A percentile compares a stretch with the other conserved stretches of the same genome.
Evolutionary conservation across 64 coral and sea anemone genomes (phyloP).

Genomic region (Pocillopora damicornis): DNA sequence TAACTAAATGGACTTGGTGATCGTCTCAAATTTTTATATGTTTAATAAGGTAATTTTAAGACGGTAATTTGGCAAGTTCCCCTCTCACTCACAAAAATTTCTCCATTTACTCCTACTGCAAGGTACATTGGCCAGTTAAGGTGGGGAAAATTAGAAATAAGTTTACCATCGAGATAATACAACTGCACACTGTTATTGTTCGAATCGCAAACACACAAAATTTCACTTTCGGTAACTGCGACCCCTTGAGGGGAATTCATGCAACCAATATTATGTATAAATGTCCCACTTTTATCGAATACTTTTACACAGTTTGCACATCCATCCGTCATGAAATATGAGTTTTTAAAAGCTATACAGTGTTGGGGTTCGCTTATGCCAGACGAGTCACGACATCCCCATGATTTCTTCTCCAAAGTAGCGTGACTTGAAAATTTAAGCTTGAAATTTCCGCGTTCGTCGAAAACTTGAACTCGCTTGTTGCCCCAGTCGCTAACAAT

Average conservation of each 20-base stretch:
- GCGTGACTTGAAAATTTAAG: slow-evolving; percentile 4
- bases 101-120: not conserved
- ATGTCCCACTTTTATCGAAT: not conserved
- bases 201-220: slow-evolving; percentile 15
- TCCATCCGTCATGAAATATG: not conserved
- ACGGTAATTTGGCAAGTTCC: slow-evolving; percentile 8
- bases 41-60: not conserved
- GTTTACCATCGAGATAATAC: slow-evolving; percentile 2
- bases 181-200: not conserved
- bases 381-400: not conserved
- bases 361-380: not conserved
- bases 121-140: slow-evolving; percentile 20
- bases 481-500: slow-evolving; percentile 35
- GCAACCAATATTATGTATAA: not conserved
- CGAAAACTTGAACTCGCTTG: slow-evolving; percentile 24
- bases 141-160: not conserved
- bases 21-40: not conserved
- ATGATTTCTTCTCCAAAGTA: not conserved
- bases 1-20: not conserved
- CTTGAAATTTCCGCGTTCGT: slow-evolving; percentile 18
- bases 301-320: slow-evolving; percentile 4
- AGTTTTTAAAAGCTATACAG: not conserved
- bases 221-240: not conserved
- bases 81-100: slow-evolving; percentile 8
- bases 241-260: slow-evolving; percentile 16